Evolutionary conservation across 1,140 invertebrate species (phyloP), one percentile per base, ranked within the genome.

Genomic region (Drosophila arawakana): DNA sequence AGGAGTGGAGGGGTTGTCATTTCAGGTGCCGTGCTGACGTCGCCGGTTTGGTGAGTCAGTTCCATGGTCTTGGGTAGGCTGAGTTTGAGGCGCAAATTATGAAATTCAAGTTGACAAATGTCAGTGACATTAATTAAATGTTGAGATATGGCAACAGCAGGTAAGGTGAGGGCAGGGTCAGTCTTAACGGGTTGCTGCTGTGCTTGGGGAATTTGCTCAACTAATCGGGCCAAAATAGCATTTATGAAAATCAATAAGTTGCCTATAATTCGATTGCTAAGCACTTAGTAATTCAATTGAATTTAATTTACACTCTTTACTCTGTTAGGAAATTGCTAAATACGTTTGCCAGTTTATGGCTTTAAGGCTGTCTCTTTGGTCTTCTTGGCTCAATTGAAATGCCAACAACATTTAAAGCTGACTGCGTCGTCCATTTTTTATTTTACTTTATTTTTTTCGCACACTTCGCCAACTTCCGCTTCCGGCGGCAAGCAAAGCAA

Each of bases 81-180:
- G 43, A 47, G 74, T 49, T 30, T 57, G 65, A 52, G 18, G 80
- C 65, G 60, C 43, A 80, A 83, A 83, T 80, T 83, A 80, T 83
- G 73, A 84, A 84, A 83, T 62, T 76, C 73, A 68, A 80, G 18
- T 80, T 80, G 76, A 84, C 73, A 84, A 84, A 84, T 84, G 80
- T 77, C 81, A 80, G 39, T 80, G 81, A 74, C 76, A 84, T 84
- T 84, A 84, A 84, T 84, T 84, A 80, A 84, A 80, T 59, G 68
- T 62, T 63, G 69, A 77, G 77, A 71, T 67, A 77, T 60, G 61
- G 61, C 72, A 75, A 50, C 65, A 69, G 50, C 66, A 62, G 65
- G 46, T 30, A 6, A 21, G n/a, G 5, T 39, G 2, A 21, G 13
- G 15, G 13, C 6, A 30, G 52, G 15, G 34, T 10, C 15, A 3